Evolutionary conservation across 2,113 vertebrate genomes (phyloP), one percentile per base, ranked within the genome.

Genomic region (Calonectris borealis): DNA sequence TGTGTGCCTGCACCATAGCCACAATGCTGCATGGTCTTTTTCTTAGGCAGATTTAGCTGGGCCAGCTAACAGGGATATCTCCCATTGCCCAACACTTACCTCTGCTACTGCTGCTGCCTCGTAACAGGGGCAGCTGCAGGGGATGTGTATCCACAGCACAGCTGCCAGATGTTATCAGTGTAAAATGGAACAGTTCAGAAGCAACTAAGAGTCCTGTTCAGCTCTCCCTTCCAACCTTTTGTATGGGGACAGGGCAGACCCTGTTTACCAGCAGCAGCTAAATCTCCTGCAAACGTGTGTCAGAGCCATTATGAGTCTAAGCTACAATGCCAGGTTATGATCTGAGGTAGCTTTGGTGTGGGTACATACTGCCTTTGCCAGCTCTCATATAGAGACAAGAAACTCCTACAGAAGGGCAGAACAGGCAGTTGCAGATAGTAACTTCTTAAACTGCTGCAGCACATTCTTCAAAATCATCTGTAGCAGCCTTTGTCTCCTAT

Each of bases 31-130:
- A 6, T 5, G 26, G 27, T 78, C 27, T 36, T 69, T 85, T 46
- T 21, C 38, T 62, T 16, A 18, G 15, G 40, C 36, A 84, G 18
- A 21, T 44, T 36, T 27, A 62, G 24, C 49, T 7, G 5, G 19
- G 16, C 7, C 44, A 76, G 65, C 19, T 62, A 11, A 31, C 2
- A 1, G 24, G 9, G 46, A 4, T 18, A 19, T 29, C 52, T 85
- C 32, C 40, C 20, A 7, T 10, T 87, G 18, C 16, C 27, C 55
- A 88, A 11, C 52, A 15, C 6, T 24, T 69, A 7, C 7, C 11
- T 32, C 22, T 42, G 3, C 42, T 42, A 22, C 0, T 0, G 12
- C 60, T 54, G 15, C 0, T 7, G 0, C 31, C 57, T n/a, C n/a
- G 3, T 58, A 38, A 68, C 6, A 52, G 31, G n/a, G 20, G 11